Evolutionary conservation across 2,797 vertebrate genomes (phyloP), one percentile per base, ranked within the genome.

Genomic region (Xiphorhynchus erythropygius): DNA sequence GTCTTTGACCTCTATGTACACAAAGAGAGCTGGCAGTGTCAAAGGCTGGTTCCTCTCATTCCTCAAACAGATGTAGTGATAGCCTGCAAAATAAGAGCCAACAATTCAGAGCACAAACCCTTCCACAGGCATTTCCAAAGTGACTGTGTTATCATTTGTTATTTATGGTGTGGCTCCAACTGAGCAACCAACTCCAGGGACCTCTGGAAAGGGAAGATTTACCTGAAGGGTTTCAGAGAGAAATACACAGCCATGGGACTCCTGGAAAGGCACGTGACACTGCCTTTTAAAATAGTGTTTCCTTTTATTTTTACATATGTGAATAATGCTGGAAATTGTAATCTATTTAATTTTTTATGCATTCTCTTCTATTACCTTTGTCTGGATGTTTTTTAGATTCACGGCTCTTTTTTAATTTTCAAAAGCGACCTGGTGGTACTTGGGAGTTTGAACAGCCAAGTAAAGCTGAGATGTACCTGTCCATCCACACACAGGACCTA

Each of bases 1-100:
- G 96, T 99, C 99, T 92, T 99, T 99, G 41, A 99, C 99, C 84
- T 99, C 99, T 44, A 99, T 99, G 91, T 99, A 99, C 70, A 99
- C 98, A 92, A 99, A 99, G 92, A 99, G 97, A 79, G 99, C 98
- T 7, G 99, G 99, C 62, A 99, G 85, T 35, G 96, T 99, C 94
- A 99, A 97, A 10, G 99, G 97, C 94, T 99, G 99, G 97, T 99
- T 99, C 97, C 99, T 99, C 97, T 99, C 99, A 71, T 99, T 99
- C 94, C 99, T 98, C 73, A 99, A 96, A 84, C 98, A 98, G 97
- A 99, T 98, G 96, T 99, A 99, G 97, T 98, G 99, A 96, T 99
- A 99, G 55, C 99, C 99, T 99, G 95, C 44, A 94, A 86, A 86
- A 88, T 7, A 83, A 95, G 50, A 92, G 71, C 53, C 57, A 65